phyloP scores from a whole-genome alignment of 2,113 vertebrate genomes.

The Poeciliopsis occidentalis region DNA sequence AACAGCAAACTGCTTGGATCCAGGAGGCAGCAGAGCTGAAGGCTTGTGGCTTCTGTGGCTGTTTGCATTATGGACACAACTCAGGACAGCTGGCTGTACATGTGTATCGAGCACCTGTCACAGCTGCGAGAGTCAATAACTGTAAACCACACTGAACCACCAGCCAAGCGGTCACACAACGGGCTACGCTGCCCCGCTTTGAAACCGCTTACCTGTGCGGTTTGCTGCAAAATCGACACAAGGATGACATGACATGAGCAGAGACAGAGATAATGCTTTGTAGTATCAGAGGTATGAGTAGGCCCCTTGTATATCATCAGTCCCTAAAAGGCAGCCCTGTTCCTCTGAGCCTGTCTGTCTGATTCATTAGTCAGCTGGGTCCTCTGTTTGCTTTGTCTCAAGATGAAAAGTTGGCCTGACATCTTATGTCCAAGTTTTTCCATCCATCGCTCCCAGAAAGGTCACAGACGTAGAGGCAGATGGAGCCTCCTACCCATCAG shows the following conservation, averaged over 20 bases:
- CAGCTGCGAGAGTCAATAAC: constrained; percentile 39
- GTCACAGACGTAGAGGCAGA: constrained; percentile 43
- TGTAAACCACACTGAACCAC: constrained; percentile 49
- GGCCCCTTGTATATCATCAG: constrained; percentile 42
- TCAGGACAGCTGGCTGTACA: constrained; percentile 63
- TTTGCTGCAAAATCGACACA: constrained; percentile 21
- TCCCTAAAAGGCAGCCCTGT: constrained; percentile 41
- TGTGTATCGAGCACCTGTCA: constrained; percentile 71
- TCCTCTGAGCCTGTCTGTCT: constrained; percentile 48
- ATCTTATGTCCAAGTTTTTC: constrained; percentile 71
- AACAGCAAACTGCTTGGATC: constrained; percentile 56
- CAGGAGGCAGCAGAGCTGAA: constrained; percentile 49
- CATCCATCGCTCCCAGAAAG: constrained; percentile 62
- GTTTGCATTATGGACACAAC: constrained; percentile 59
- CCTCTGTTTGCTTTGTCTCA: constrained; percentile 69
- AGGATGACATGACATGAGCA: constrained; percentile 3
- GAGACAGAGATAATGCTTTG: constrained; percentile 15
- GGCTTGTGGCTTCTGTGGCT: constrained; percentile 70
- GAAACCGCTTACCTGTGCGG: constrained; percentile 11
- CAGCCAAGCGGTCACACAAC: constrained; percentile 44
- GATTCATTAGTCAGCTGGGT: constrained; percentile 69
- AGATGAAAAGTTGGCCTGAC: constrained; percentile 71
- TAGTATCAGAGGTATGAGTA: constrained; percentile 12
- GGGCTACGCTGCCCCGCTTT: not conserved
- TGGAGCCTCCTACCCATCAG: constrained; percentile 62